Evolutionary conservation across 2,797 vertebrate genomes (phyloP).

Genomic region (Myotis vivesi): DNA sequence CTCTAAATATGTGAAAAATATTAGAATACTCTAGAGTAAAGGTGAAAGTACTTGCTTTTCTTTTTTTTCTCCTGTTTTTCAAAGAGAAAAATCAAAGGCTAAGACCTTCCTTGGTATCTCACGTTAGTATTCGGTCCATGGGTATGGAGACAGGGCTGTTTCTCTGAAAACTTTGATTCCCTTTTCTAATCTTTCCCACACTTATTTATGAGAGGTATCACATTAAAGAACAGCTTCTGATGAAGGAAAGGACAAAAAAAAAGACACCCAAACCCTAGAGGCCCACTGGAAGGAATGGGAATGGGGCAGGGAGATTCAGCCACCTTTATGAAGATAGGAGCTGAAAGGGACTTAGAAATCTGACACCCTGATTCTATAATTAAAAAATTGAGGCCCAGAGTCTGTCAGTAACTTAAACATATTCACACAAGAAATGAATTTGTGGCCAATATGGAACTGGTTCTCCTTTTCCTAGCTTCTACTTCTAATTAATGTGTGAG

Average conservation of each 20-base stretch:
- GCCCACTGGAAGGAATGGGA: not conserved
- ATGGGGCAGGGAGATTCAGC: not conserved
- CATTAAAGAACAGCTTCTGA: not conserved
- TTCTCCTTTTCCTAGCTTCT: not conserved
- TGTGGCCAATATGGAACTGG: not conserved
- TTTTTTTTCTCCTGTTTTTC: constrained; percentile 25
- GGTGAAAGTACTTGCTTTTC: not conserved
- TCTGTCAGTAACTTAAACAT: not conserved
- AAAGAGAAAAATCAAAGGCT: constrained; percentile 31
- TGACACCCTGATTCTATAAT: not conserved
- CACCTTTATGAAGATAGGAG: not conserved
- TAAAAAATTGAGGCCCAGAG: not conserved
- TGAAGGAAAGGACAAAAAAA: not conserved
- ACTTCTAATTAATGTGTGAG: not conserved
- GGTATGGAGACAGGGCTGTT: not conserved
- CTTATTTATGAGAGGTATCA: not conserved
- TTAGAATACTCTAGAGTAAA: constrained; percentile 39
- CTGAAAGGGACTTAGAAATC: not conserved
- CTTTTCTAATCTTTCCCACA: not conserved
- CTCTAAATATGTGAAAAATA: constrained; percentile 62
- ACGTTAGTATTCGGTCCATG: not conserved
- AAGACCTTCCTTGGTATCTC: constrained; percentile 19
- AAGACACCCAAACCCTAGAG: not conserved
- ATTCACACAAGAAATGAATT: not conserved
- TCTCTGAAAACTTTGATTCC: not conserved